Evolutionary conservation across 2,888 invertebrate species (phyloP), one percentile per base, ranked within the genome.

Genomic region (Agriopis leucophaearia): DNA sequence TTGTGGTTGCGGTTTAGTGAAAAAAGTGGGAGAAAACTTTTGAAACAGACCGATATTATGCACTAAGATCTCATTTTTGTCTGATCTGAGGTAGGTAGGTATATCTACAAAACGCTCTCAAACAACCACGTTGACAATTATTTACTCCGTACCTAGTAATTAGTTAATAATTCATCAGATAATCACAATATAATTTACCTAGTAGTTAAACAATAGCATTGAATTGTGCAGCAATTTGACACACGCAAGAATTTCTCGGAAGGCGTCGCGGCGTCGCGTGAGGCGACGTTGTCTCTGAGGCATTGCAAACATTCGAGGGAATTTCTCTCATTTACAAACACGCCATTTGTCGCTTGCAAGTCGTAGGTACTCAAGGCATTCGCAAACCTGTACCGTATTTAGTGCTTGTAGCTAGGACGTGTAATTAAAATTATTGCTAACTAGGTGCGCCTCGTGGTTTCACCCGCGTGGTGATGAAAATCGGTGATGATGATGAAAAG

Each of bases 221-320:
- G 61, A 57, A 47, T 64, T 62, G 51, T 47, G 58, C 59, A 52
- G 9, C 59, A 64, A 71, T 74, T 72, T 66, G 62, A 66, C 55
- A 67, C 74, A 75, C 72, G 74, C 72, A 40, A 72, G 62, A 40
- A 69, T 70, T 74, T 73, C 74, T 68, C 15, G 55, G 74, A 73
- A 74, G 50, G 12, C 57, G 64, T 72, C 60, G 70, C 73, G 45
- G 12, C 57, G 61, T 73, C 63, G 70, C 73, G 74, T 73, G 73
- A 50, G 57, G 64, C 52, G 55, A 9, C 6, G 15, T 45, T 40
- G 45, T 65, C 66, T 60, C 66, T 45, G 36, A 58, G 58, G 68
- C 51, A 70, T 71, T 57, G 67, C 65, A 71, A 65, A 52, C 57
- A 72, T 73, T 45, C 52, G 38, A 66, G 36, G 40, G 36, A 56